Evolutionary conservation across 2,888 invertebrate species (phyloP).

Genomic region (Digitonthophagus gazella): DNA sequence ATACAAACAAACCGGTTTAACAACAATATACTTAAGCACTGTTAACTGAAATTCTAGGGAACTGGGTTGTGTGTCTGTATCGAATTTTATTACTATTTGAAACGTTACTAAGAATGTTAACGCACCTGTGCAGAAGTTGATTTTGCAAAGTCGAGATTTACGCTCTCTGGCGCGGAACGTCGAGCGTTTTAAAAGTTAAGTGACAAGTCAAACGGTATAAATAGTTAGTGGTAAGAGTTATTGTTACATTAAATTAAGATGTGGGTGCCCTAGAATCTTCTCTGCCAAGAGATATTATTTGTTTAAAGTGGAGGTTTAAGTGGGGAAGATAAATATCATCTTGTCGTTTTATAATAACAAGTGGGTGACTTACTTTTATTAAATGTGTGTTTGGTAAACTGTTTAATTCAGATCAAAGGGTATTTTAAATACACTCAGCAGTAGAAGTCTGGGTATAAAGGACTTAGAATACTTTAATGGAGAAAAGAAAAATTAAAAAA

Average conservation of each 20-base stretch:
- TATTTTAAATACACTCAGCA: too few species aligned
- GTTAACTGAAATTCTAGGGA: not conserved
- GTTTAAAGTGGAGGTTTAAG: not conserved
- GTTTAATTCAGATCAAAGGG: too few species aligned
- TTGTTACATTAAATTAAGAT: not conserved
- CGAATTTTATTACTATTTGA: not conserved
- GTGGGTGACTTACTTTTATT: too few species aligned
- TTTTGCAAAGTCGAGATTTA: not conserved
- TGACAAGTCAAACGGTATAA: too few species aligned
- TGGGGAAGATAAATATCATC: too few species aligned
- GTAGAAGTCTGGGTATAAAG: too few species aligned
- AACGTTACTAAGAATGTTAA: not conserved
- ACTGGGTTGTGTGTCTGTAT: not conserved
- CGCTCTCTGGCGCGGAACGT: too few species aligned
- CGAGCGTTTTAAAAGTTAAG: too few species aligned
- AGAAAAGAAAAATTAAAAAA: too few species aligned
- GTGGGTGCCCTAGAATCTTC: not conserved
- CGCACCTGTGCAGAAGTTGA: not conserved
- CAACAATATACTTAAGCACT: not conserved
- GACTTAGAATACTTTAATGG: too few species aligned
- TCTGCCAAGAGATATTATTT: not conserved
- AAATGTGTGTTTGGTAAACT: too few species aligned
- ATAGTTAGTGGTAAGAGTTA: not conserved
- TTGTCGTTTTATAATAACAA: too few species aligned
- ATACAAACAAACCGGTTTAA: not conserved